These are phyloP conservation scores for Mirza zaza DNA, from an alignment of 2,113 vertebrate genomes.

Conservation along the genomic window DNA sequence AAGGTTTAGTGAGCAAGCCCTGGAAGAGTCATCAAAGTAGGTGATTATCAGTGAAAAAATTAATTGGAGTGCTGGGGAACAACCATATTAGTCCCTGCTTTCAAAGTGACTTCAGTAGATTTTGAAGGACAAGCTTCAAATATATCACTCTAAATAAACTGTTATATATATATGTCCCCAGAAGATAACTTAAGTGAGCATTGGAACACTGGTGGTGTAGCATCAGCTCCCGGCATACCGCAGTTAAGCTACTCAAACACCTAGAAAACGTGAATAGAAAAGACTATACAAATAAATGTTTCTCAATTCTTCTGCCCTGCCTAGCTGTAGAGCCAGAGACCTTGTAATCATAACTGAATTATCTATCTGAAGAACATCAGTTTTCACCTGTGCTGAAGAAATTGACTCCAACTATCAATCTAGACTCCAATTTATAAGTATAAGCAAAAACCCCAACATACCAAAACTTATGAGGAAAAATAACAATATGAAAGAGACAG, in stretches of 20 bases:
- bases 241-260: neutral
- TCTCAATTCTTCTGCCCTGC: neutral
- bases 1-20: neutral
- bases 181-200: neutral
- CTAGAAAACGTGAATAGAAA: too few species aligned
- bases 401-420: neutral
- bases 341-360: neutral
- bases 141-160: neutral
- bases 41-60: neutral
- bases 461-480: neutral
- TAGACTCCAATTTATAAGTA: neutral
- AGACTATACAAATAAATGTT: neutral
- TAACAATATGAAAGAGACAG: neutral
- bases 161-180: neutral
- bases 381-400: neutral
- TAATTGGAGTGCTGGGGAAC: neutral
- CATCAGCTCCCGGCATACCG: neutral
- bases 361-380: neutral
- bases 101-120: neutral
- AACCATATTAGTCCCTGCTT: neutral
- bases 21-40: neutral
- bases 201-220: neutral
- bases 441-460: neutral
- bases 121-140: neutral
- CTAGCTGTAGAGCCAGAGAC: neutral